phyloP scores from a whole-genome alignment of 2,888 invertebrate species.

The Abscondita cerata region DNA sequence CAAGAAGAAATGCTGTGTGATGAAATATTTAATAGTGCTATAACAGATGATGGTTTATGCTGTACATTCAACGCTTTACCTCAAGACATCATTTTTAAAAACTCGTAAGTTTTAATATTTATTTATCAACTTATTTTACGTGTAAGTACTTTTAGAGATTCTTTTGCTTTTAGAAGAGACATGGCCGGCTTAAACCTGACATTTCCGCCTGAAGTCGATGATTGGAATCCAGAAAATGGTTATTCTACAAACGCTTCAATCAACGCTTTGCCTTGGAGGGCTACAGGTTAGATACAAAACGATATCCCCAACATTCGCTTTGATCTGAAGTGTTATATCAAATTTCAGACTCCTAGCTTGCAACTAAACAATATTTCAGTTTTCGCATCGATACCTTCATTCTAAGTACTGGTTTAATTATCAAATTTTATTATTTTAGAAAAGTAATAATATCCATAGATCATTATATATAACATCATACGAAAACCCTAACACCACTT shows the following conservation, averaged over 20 bases:
- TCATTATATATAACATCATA: too few relatives aligned
- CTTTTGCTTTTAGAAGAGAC: conserved; percentile 51
- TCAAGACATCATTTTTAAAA: conserved; percentile 39
- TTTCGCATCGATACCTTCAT: too few relatives aligned
- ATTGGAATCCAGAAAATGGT: conserved; percentile 80
- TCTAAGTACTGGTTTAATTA: too few relatives aligned
- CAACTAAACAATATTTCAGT: too few relatives aligned
- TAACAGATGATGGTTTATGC: conserved; percentile 86
- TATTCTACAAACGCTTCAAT: conserved; percentile 55
- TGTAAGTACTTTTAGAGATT: not conserved
- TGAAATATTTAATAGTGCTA: conserved; percentile 74
- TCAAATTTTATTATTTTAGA: too few relatives aligned
- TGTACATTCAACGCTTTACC: conserved; percentile 87
- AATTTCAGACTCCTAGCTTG: too few relatives aligned
- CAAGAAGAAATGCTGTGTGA: conserved; percentile 67
- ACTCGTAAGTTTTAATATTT: conserved; percentile 20
- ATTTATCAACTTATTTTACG: not conserved
- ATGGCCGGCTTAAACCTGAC: conserved; percentile 68
- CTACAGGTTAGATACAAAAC: too few relatives aligned
- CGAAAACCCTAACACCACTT: too few relatives aligned
- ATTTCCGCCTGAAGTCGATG: conserved; percentile 62
- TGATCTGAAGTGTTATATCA: too few relatives aligned
- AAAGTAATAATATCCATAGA: too few relatives aligned
- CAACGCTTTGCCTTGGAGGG: conserved; percentile 46
- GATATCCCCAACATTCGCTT: too few relatives aligned